These are phyloP conservation scores for Himantopus leucocephalus DNA, from an alignment of 2,113 vertebrate species.

Conservation along the genomic window DNA sequence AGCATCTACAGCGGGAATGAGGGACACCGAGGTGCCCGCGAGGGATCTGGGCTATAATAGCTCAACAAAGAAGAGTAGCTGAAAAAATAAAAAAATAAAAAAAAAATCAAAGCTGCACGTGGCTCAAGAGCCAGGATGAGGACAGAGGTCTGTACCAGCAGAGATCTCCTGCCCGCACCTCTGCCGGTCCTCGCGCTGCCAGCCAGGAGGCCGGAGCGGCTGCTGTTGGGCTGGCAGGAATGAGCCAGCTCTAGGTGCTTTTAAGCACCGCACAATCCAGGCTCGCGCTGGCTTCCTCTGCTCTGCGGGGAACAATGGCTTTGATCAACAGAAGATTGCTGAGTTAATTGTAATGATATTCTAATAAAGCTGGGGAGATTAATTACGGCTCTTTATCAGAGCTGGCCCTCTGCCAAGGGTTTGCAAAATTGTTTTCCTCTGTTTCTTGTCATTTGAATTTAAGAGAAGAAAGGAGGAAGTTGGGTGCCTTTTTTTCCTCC, in stretches of 20 bases:
- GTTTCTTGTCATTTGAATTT: conserved; percentile 68
- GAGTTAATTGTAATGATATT: conserved; percentile 72
- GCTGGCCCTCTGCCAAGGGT: conserved; percentile 56
- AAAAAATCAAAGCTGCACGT: not conserved
- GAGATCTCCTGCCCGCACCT: not conserved
- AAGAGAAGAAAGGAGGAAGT: conserved; percentile 60
- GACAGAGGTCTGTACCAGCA: not conserved
- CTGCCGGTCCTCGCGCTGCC: not conserved
- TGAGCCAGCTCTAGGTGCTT: not conserved
- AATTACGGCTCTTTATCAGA: conserved; percentile 66
- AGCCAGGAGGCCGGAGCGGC: not conserved
- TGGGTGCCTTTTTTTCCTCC: conserved; percentile 22
- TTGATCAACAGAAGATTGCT: conserved; percentile 68
- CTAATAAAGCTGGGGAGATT: conserved; percentile 72
- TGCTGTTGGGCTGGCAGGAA: not conserved
- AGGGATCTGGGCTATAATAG: not conserved
- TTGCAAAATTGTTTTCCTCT: conserved; percentile 67
- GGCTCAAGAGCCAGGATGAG: not conserved
- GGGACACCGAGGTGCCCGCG: not conserved
- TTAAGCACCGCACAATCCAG: not conserved
- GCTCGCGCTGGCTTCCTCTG: not conserved
- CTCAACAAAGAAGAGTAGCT: not conserved
- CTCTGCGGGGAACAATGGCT: conserved; percentile 62
- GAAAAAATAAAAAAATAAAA: not conserved
- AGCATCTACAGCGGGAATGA: not conserved